A percentile compares a stretch with the other conserved stretches of the same genome.
Evolutionary conservation across 2,888 invertebrate species (phyloP).

Genomic region (Tetrapedia diversipes): DNA sequence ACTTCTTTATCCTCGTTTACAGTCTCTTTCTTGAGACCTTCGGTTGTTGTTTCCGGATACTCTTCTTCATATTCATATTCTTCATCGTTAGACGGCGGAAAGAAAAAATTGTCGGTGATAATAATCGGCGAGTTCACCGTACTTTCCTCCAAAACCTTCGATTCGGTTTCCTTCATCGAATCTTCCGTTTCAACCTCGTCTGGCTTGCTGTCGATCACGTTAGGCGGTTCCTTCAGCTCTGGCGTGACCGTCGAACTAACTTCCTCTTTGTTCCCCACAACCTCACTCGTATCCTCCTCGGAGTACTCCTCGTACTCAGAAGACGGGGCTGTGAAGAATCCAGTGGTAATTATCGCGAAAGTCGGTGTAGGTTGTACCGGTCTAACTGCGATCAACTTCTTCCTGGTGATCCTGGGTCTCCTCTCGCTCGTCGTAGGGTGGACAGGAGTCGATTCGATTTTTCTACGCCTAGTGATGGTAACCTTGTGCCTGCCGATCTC

Average conservation of each 20-base stretch:
- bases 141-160: constrained; percentile 29
- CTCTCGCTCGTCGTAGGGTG: constrained; percentile 10
- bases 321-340: constrained; percentile 77
- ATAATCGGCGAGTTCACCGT: constrained; percentile 72
- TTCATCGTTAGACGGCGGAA: constrained; percentile 69
- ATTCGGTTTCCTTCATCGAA: neutral
- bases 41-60: constrained; percentile 28
- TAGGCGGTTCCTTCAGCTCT: constrained; percentile 71
- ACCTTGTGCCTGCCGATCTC: constrained; percentile 74
- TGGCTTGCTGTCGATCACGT: constrained; percentile 70
- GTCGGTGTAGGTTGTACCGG: constrained; percentile 76
- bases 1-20: neutral
- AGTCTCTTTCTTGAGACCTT: neutral
- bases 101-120: constrained; percentile 81
- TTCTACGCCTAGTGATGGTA: constrained; percentile 79
- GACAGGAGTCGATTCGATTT: constrained; percentile 70
- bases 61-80: constrained; percentile 63
- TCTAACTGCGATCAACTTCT: constrained; percentile 77
- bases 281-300: constrained; percentile 57
- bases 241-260: constrained; percentile 64
- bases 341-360: constrained; percentile 80
- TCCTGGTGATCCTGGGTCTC: constrained; percentile 73
- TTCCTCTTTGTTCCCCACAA: constrained; percentile 45
- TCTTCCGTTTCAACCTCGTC: constrained; percentile 24
- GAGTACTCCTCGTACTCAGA: constrained; percentile 70